Conservation (phyloP, 2,888 invertebrate species). For the Drosophila setosimentum region DNA sequence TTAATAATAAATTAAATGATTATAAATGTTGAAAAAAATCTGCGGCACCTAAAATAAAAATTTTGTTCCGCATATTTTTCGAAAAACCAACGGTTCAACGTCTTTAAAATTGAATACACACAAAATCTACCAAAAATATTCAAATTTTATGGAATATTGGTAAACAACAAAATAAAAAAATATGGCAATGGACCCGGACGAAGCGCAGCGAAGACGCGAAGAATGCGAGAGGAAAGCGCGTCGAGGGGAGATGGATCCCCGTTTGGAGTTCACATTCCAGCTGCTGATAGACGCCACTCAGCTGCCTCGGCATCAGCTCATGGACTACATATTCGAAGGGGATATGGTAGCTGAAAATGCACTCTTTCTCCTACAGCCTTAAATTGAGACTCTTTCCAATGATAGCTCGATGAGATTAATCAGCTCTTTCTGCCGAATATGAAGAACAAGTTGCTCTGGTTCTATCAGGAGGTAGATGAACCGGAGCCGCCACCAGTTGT, state of each 20-base stretch:
- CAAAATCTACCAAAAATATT: slow-evolving; percentile 14
- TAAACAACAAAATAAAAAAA: slow-evolving; percentile 20
- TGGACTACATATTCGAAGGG: slow-evolving; percentile 96
- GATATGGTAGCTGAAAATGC: slow-evolving; percentile 89
- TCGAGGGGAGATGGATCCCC: slow-evolving; percentile 96
- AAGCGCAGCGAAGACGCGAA: slow-evolving; percentile 90
- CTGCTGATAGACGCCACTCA: slow-evolving; percentile 94
- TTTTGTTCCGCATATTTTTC: slow-evolving; percentile 49
- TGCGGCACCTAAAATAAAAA: slow-evolving; percentile 45
- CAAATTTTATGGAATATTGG: slow-evolving; percentile 36
- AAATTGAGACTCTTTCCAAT: neutral
- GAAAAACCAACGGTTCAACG: slow-evolving; percentile 56
- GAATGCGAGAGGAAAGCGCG: slow-evolving; percentile 96
- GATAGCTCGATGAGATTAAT: slow-evolving; percentile 94
- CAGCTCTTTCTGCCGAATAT: slow-evolving; percentile 94
- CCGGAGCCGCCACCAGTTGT: slow-evolving; percentile 85
- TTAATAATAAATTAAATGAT: slow-evolving; percentile 24
- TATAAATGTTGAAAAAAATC: slow-evolving; percentile 12
- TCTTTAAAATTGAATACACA: slow-evolving; percentile 16
- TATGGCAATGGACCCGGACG: slow-evolving; percentile 82
- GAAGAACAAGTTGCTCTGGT: slow-evolving; percentile 94
- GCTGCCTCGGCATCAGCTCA: slow-evolving; percentile 92
- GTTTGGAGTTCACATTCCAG: slow-evolving; percentile 95
- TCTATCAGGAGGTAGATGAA: slow-evolving; percentile 94
- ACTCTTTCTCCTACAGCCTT: neutral